These are phyloP conservation scores for Thermophis baileyi DNA, from an alignment of 2,113 vertebrate species.

Conservation along the genomic window DNA sequence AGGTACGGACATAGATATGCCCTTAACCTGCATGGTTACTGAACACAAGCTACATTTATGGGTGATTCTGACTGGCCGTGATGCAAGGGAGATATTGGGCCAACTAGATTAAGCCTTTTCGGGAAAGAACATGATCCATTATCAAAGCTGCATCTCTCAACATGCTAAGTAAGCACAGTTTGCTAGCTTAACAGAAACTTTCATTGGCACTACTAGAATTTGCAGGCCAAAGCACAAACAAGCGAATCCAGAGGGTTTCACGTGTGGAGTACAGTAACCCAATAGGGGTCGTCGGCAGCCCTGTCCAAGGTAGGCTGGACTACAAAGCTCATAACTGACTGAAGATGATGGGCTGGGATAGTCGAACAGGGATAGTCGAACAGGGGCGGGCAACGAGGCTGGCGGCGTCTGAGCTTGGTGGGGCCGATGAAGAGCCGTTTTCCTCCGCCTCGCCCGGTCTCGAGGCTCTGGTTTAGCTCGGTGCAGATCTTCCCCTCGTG, in stretches of 20 bases:
- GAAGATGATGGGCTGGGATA: background rate
- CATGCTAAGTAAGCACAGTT: background rate
- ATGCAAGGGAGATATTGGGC: background rate
- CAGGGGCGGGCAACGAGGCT: background rate
- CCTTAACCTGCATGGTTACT: background rate
- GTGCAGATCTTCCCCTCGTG: background rate
- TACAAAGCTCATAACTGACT: background rate
- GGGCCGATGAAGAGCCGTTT: background rate
- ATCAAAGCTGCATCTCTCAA: background rate
- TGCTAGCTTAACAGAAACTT: background rate
- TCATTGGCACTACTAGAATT: background rate
- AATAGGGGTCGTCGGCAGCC: background rate
- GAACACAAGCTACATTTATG: background rate
- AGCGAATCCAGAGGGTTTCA: background rate
- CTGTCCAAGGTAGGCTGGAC: background rate
- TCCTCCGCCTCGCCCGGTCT: background rate
- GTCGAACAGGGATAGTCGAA: background rate
- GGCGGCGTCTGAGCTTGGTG: background rate
- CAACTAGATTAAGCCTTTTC: background rate
- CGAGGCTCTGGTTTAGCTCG: background rate
- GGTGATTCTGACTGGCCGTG: background rate
- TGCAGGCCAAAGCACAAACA: background rate
- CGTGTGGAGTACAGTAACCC: background rate
- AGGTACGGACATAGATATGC: background rate
- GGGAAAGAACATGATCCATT: background rate